Evolutionary conservation across 2,113 vertebrate genomes (phyloP).

Genomic region (Prinia subflava): DNA sequence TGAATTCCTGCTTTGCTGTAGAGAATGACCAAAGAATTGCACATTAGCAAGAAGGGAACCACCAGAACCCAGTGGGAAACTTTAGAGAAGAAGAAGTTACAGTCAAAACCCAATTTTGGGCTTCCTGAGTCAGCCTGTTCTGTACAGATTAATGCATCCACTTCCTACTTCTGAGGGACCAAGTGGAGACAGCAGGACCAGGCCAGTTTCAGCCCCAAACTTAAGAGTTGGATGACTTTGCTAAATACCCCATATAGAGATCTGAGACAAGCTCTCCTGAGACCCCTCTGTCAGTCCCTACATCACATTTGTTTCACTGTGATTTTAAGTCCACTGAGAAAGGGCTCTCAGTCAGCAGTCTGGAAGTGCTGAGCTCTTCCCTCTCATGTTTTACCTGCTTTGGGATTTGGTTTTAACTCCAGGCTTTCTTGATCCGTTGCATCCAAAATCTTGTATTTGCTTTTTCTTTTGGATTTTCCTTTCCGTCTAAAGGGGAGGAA

Average conservation of each 20-base stretch:
- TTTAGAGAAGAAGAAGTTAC: neutral
- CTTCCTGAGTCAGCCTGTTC: neutral
- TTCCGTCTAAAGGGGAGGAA: slow-evolving; percentile 77
- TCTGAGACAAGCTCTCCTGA: neutral
- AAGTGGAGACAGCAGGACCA: neutral
- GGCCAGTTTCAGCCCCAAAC: neutral
- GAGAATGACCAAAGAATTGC: neutral
- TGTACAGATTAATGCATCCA: neutral
- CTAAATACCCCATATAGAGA: neutral
- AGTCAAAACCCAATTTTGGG: neutral
- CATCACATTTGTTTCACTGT: neutral
- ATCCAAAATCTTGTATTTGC: slow-evolving; percentile 94
- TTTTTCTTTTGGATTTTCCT: slow-evolving; percentile 90
- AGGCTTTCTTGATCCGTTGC: slow-evolving; percentile 88
- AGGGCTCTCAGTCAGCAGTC: neutral
- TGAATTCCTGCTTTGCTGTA: neutral
- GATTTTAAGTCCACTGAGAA: neutral
- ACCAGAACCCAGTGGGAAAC: neutral
- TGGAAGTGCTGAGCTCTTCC: neutral
- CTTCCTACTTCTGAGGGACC: neutral
- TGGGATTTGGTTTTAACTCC: slow-evolving; percentile 84
- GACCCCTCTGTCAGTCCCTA: neutral
- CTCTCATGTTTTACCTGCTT: slow-evolving; percentile 78
- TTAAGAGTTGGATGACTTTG: neutral
- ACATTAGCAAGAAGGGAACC: neutral